A percentile compares a stretch with the other conserved stretches of the same genome.
phyloP scores from a whole-genome alignment of 2,113 vertebrate species.

The Ictalurus furcatus region DNA sequence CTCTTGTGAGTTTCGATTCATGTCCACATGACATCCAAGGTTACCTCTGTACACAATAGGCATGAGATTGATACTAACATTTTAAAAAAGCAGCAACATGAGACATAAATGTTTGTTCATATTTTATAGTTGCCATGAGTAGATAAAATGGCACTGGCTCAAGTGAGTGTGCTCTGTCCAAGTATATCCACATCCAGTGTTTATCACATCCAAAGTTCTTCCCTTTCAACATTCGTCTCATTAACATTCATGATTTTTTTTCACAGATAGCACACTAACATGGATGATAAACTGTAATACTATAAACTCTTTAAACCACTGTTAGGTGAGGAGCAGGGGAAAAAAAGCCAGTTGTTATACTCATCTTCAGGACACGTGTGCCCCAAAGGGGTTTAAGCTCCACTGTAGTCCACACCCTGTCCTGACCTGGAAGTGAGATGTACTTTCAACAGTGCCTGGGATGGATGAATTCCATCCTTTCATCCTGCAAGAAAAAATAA shows the following conservation, averaged over 20 bases:
- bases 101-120: background rate
- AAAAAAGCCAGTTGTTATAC: slow-evolving; percentile 62
- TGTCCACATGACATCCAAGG: background rate
- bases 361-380: slow-evolving; percentile 1
- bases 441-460: slow-evolving; percentile 64
- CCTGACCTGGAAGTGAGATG: slow-evolving; percentile 62
- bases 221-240: background rate
- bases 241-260: background rate
- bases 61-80: background rate
- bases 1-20: background rate
- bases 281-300: background rate
- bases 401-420: slow-evolving; percentile 54
- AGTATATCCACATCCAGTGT: background rate
- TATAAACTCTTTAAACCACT: background rate
- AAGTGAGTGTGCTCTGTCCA: background rate
- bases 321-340: slow-evolving; percentile 25
- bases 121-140: background rate
- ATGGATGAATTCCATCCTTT: slow-evolving; percentile 58
- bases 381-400: slow-evolving; percentile 46
- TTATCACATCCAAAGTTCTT: background rate
- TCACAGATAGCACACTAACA: background rate
- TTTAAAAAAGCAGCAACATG: background rate
- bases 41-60: too few species aligned
- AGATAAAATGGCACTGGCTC: background rate
- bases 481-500: slow-evolving; percentile 49